Evolutionary conservation across 2,888 invertebrate genomes (phyloP).

Genomic region (Thecocarcelia acutangulata): DNA sequence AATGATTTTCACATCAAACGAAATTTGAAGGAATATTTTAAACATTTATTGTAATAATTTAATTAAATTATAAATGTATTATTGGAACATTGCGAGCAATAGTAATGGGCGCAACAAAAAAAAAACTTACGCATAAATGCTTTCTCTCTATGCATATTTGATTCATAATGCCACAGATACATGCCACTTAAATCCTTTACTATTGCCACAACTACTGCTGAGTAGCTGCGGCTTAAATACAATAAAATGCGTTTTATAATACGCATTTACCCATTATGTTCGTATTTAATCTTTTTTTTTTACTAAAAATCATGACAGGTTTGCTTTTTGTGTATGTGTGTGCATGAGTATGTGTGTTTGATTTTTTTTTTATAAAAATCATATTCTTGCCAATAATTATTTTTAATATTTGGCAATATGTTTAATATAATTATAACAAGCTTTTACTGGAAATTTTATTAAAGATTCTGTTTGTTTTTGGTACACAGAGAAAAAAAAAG

Average conservation of each 20-base stretch:
- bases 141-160: constrained; percentile 46
- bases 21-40: constrained; percentile 24
- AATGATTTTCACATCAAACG: constrained; percentile 50
- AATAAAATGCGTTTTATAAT: constrained; percentile 29
- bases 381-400: constrained; percentile 32
- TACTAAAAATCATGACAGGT: constrained; percentile 37
- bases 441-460: constrained; percentile 2
- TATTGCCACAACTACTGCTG: not conserved
- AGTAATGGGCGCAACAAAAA: not conserved
- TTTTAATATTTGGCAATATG: constrained; percentile 36
- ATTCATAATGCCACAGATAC: constrained; percentile 48
- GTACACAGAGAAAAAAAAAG: no score
- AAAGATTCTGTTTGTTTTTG: constrained; percentile 9
- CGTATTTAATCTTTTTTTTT: constrained; percentile 8
- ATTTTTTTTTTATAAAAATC: not conserved
- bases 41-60: constrained; percentile 43
- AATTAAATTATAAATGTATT: constrained; percentile 39
- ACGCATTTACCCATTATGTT: constrained; percentile 17
- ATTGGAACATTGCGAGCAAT: not conserved
- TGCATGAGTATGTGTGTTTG: no score
- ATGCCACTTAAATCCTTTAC: constrained; percentile 49
- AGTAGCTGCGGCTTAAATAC: constrained; percentile 7
- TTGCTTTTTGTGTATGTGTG: not conserved
- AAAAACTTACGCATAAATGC: not conserved
- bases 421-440: constrained; percentile 17